phyloP scores from a whole-genome alignment of 2,797 vertebrate genomes.

The Siniperca obscura region DNA sequence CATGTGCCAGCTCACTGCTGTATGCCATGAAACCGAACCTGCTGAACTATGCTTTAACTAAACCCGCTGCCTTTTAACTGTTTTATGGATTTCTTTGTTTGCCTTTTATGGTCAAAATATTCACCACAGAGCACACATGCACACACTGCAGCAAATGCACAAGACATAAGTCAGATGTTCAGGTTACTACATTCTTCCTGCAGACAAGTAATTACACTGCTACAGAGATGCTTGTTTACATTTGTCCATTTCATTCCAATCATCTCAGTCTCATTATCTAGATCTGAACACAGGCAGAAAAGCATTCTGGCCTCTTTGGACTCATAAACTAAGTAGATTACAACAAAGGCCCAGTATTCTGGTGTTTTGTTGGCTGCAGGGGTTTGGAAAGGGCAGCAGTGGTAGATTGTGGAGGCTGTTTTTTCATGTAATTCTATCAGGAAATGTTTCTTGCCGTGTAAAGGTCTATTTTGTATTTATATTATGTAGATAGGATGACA shows the following conservation, averaged over 20 bases:
- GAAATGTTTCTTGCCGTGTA: neutral
- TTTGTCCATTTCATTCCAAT: conserved; percentile 25
- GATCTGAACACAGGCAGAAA: conserved; percentile 7
- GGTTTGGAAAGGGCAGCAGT: conserved; percentile 11
- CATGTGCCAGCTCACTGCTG: conserved; percentile 10
- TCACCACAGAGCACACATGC: conserved; percentile 13
- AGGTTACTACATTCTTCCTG: neutral
- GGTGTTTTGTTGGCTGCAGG: conserved; percentile 31
- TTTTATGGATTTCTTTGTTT: conserved; percentile 13
- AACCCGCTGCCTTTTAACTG: neutral
- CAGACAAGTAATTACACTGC: neutral
- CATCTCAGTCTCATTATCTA: neutral
- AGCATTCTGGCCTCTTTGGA: conserved; percentile 22
- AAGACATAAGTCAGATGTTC: neutral
- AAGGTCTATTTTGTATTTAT: neutral
- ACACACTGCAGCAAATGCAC: neutral
- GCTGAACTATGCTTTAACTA: conserved; percentile 10
- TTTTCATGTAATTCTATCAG: neutral
- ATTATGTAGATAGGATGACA: no score
- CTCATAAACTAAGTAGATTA: conserved; percentile 42
- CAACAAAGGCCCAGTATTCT: conserved; percentile 42
- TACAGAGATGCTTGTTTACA: neutral
- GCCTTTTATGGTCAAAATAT: conserved; percentile 78
- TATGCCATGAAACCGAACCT: neutral
- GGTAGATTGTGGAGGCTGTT: neutral